These are phyloP conservation scores for Microtus ochrogaster DNA, from an alignment of 2,113 vertebrate genomes.

Conservation along the genomic window DNA sequence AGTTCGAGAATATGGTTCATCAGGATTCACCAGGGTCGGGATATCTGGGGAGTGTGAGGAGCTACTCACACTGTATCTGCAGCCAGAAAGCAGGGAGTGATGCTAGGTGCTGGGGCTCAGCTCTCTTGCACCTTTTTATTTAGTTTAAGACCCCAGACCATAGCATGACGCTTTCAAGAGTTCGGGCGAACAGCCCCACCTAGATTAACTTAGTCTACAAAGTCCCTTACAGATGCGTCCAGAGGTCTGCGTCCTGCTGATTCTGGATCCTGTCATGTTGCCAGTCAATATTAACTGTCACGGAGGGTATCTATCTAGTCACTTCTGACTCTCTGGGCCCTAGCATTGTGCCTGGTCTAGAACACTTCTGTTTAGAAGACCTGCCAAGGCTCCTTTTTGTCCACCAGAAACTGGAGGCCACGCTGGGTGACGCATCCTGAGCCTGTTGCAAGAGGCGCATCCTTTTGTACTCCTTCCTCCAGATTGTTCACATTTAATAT, in stretches of 20 bases:
- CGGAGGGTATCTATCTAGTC: neutral
- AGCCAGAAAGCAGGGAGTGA: neutral
- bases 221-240: neutral
- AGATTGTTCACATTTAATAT: slow-evolving; percentile 45
- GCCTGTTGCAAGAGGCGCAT: neutral
- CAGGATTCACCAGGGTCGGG: too few species aligned
- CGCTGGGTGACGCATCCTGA: neutral
- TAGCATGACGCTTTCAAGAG: neutral
- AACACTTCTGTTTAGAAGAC: neutral
- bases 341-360: too few species aligned
- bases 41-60: too few species aligned
- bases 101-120: neutral
- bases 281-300: neutral
- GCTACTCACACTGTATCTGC: neutral
- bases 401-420: neutral
- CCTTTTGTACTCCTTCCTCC: neutral
- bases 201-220: neutral
- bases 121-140: neutral
- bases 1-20: neutral
- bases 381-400: neutral
- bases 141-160: neutral
- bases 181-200: too few species aligned
- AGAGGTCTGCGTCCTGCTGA: neutral
- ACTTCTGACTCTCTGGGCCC: neutral
- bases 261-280: neutral